phyloP scores from a whole-genome alignment of 2,113 vertebrate genomes.

The Oreochromis spilurus region DNA sequence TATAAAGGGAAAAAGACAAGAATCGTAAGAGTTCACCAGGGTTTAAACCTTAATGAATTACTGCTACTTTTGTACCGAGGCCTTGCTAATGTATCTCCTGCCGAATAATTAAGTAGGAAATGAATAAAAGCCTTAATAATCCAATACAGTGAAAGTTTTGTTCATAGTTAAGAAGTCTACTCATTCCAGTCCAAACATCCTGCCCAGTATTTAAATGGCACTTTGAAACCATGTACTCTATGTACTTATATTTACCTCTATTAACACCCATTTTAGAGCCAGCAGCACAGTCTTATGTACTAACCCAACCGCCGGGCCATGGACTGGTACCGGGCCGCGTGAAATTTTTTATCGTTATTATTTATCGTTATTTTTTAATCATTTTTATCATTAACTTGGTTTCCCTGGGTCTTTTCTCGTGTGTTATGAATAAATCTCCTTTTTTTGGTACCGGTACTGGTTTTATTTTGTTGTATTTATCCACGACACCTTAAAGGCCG shows the following conservation, averaged over 20 bases:
- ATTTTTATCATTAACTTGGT: background rate
- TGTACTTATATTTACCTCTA: background rate
- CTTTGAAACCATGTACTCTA: background rate
- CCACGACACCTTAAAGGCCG: background rate
- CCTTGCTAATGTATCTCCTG: background rate
- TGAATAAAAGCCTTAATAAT: background rate
- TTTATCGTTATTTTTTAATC: background rate
- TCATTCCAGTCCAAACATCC: background rate
- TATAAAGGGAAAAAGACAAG: background rate
- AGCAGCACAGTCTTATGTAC: background rate
- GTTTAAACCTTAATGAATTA: background rate
- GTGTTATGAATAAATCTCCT: background rate
- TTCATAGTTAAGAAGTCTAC: background rate
- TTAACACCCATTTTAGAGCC: background rate
- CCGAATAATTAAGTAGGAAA: background rate
- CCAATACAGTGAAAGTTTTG: background rate
- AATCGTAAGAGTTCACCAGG: background rate
- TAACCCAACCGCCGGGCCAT: accelerated
- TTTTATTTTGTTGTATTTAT: background rate
- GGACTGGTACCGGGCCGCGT: background rate
- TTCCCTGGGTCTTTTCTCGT: accelerated
- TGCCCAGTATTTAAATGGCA: background rate
- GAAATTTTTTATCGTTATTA: too few relatives aligned
- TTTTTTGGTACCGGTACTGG: background rate
- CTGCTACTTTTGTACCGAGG: background rate